Evolutionary conservation across 2,113 vertebrate genomes (phyloP), one percentile per base, ranked within the genome.

Genomic region (Nesoenas mayeri): DNA sequence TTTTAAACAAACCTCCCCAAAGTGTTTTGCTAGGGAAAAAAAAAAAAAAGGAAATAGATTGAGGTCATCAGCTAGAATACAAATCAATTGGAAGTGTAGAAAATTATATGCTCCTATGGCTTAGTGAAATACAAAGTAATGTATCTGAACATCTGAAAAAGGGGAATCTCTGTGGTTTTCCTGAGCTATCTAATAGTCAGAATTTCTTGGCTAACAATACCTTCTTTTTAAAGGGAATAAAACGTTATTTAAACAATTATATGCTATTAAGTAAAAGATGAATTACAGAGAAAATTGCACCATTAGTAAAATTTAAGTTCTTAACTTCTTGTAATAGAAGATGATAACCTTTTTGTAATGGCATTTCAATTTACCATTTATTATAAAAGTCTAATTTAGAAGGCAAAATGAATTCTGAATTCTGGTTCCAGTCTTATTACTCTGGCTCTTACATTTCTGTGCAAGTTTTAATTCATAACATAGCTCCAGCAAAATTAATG

Each of bases 281-380:
- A 97, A 97, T 97, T 97, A 96, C 72, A 50, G 85, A 96, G 93
- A 96, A 98, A 98, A 98, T 97, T 97, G 80, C 79, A 95, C 89
- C 93, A 97, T 98, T 98, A 98, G 96, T 96, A 95, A 96, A 97
- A 97, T 95, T 95, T 97, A 97, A 96, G 85, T 96, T 97, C 90
- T 97, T 96, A 97, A 92, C 82, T 96, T 97, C 71, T 32, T 79
- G 48, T 95, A 96, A 93, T 93, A 96, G 97, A 96, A 95, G 90
- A 94, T 90, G 56, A 78, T 92, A 97, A 96, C 78, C 74, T 97
- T 97, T 96, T 92, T 96, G 73, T 91, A 91, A 89, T 96, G 74
- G 70, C 81, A 95, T 86, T 97, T 95, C 87, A 97, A 96, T 97
- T 97, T 96, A 96, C 69, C 93, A 93, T 96, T 96, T 94, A 83